Evolutionary conservation across 2,888 invertebrate genomes (phyloP).

Genomic region (Cantharis rufa): DNA sequence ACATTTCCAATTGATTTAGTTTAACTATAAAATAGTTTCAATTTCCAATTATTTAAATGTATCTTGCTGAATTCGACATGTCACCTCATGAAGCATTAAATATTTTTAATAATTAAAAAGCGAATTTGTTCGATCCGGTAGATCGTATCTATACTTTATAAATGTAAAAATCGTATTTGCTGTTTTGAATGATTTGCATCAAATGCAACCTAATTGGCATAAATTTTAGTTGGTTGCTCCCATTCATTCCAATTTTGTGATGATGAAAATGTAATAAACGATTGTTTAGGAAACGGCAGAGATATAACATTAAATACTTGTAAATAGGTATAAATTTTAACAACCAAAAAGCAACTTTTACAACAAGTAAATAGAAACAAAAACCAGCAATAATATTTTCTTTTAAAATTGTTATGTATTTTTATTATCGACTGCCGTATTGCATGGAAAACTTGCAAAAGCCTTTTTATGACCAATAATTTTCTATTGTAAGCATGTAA

Average conservation of each 20-base stretch:
- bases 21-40: neutral
- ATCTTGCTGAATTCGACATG: neutral
- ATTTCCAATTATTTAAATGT: neutral
- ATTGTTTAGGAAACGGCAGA: neutral
- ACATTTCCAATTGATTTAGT: constrained; percentile 18
- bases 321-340: neutral
- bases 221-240: neutral
- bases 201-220: neutral
- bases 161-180: neutral
- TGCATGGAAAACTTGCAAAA: constrained; percentile 9
- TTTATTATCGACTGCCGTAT: constrained; percentile 9
- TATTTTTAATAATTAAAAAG: neutral
- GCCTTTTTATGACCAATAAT: constrained; percentile 24
- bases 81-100: neutral
- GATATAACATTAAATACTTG: neutral
- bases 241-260: neutral
- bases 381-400: neutral
- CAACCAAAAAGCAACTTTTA: neutral
- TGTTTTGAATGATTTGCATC: neutral
- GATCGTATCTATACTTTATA: neutral
- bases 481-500: constrained; percentile 25
- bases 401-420: neutral
- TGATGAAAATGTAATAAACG: neutral
- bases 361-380: neutral
- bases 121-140: neutral